phyloP scores from a whole-genome alignment of 2,888 invertebrate species.

The Apamea epomidion region DNA sequence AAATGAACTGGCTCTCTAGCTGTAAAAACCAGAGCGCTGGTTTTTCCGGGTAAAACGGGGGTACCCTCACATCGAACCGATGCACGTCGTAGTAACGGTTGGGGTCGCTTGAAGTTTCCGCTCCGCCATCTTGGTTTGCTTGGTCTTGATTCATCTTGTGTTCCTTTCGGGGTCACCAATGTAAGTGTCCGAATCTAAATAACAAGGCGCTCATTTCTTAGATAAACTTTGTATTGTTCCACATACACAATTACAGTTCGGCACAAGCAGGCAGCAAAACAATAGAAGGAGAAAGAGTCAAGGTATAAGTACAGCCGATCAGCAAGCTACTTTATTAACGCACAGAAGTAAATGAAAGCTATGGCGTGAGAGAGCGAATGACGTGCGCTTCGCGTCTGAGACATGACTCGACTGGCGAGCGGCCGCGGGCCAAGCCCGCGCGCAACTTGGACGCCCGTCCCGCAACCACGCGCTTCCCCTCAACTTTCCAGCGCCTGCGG shows the following conservation, averaged over 20 bases:
- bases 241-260: neutral
- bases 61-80: neutral
- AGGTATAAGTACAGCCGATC: neutral
- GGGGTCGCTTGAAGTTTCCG: neutral
- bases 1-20: neutral
- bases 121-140: neutral
- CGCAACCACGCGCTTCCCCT: neutral
- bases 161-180: neutral
- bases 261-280: neutral
- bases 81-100: neutral
- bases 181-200: neutral
- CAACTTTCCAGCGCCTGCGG: neutral
- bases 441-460: neutral
- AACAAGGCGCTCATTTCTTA: neutral
- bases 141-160: neutral
- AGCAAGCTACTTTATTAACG: neutral
- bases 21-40: conserved; percentile 6
- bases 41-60: neutral
- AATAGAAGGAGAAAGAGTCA: neutral
- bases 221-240: neutral
- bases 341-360: neutral
- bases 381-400: neutral
- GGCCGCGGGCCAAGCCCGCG: neutral
- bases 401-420: neutral
- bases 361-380: neutral